Evolutionary conservation across 2,113 vertebrate species (phyloP).

Genomic region (Cairina moschata): DNA sequence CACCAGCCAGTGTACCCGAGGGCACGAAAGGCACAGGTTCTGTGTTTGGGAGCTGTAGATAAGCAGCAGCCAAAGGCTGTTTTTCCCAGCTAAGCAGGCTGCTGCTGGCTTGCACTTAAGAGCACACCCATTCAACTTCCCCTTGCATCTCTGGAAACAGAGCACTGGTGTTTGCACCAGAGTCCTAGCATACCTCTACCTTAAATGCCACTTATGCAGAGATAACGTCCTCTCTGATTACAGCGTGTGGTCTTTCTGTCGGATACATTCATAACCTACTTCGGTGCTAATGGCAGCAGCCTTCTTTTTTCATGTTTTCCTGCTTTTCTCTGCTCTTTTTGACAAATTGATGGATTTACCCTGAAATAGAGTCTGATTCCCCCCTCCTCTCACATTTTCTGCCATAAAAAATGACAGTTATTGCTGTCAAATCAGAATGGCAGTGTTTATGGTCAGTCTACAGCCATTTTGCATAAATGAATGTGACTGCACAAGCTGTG

Average conservation of each 20-base stretch:
- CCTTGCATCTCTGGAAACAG: background rate
- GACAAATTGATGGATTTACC: background rate
- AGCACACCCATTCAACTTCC: background rate
- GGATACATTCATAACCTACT: background rate
- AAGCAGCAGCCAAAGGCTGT: background rate
- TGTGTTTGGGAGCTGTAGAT: background rate
- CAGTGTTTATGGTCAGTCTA: background rate
- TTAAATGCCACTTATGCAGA: background rate
- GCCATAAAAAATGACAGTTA: slow-evolving; percentile 8
- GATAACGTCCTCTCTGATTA: background rate
- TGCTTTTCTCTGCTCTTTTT: background rate
- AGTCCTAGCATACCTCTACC: background rate
- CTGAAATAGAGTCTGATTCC: slow-evolving; percentile 26
- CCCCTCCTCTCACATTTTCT: background rate
- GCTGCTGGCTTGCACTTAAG: background rate
- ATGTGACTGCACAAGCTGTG: background rate
- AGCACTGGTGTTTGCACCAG: fast-evolving
- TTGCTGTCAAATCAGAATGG: slow-evolving; percentile 17
- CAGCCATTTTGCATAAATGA: background rate
- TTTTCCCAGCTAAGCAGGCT: background rate
- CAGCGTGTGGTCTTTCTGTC: background rate
- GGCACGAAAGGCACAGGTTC: background rate
- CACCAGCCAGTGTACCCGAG: fast-evolving
- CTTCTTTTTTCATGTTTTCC: background rate
- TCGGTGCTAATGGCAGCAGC: background rate